phyloP scores from a whole-genome alignment of 92 coral and sea anemone species.

The Siderastrea siderea region DNA sequence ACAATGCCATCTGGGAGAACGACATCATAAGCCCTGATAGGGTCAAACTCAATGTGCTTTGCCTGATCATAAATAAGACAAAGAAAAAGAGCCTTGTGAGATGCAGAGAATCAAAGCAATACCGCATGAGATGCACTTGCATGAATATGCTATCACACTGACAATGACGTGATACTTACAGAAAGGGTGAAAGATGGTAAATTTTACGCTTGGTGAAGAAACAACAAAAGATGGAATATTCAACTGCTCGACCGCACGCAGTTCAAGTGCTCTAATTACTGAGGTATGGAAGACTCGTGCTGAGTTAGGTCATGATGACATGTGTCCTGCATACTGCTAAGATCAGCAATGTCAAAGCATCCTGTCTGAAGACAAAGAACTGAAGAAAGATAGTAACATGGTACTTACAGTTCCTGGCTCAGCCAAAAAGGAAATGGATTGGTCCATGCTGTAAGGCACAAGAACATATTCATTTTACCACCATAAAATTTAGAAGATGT shows the following conservation, averaged over 20 bases:
- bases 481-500: too few species aligned
- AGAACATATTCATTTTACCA: not conserved
- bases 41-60: slow-evolving; percentile 96
- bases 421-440: slow-evolving; percentile 93
- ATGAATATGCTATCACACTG: not conserved
- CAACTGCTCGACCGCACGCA: too few species aligned
- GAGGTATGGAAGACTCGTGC: too few species aligned
- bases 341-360: too few species aligned
- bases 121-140: not conserved
- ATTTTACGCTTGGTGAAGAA: too few species aligned
- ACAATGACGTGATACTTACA: too few species aligned
- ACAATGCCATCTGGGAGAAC: slow-evolving; percentile 93
- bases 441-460: slow-evolving; percentile 86
- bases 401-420: slow-evolving; percentile 91
- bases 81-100: not conserved
- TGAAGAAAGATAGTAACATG: not conserved
- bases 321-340: too few species aligned
- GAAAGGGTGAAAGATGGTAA: too few species aligned
- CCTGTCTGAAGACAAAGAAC: too few species aligned
- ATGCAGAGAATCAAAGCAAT: not conserved
- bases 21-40: slow-evolving; percentile 83
- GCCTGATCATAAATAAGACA: slow-evolving; percentile 65
- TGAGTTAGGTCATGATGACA: too few species aligned
- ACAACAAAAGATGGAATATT: too few species aligned
- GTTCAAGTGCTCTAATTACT: too few species aligned